Conservation (phyloP, 2,888 invertebrate species). For the Thymelicus lineola region DNA sequence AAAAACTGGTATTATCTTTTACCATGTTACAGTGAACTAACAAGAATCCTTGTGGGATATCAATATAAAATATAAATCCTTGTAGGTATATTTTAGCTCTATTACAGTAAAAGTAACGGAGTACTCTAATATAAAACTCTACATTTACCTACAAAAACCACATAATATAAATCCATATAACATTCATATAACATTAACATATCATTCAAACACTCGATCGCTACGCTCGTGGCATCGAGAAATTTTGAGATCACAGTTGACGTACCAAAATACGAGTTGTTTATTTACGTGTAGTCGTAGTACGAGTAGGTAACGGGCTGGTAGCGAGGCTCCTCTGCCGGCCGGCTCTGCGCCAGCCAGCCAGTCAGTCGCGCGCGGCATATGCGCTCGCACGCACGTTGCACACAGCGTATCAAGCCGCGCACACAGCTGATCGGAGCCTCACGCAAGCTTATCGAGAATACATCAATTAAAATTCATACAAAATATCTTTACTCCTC, state of each 20-base stretch:
- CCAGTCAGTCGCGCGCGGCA: slow-evolving; percentile 77
- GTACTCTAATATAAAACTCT: no score
- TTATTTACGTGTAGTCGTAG: slow-evolving; percentile 79
- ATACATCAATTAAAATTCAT: slow-evolving; percentile 48
- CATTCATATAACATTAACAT: no score
- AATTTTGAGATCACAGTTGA: slow-evolving; percentile 40
- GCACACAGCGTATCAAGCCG: slow-evolving; percentile 53
- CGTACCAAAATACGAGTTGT: slow-evolving; percentile 55
- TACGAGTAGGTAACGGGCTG: slow-evolving; percentile 76
- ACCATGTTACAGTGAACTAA: no score
- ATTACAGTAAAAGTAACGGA: background rate
- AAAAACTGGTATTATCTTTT: no score
- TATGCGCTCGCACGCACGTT: slow-evolving; percentile 65
- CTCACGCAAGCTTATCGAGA: slow-evolving; percentile 60
- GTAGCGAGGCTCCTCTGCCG: slow-evolving; percentile 55
- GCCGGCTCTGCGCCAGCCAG: slow-evolving; percentile 36
- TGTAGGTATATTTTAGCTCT: background rate
- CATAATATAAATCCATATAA: no score
- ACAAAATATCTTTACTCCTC: background rate
- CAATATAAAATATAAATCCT: no score
- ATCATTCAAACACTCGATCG: background rate
- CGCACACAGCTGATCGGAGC: slow-evolving; percentile 70
- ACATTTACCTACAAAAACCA: no score
- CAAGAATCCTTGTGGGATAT: no score
- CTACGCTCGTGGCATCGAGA: background rate